phyloP scores from a whole-genome alignment of 2,888 invertebrate species.

The Acanthoscelides obtectus region DNA sequence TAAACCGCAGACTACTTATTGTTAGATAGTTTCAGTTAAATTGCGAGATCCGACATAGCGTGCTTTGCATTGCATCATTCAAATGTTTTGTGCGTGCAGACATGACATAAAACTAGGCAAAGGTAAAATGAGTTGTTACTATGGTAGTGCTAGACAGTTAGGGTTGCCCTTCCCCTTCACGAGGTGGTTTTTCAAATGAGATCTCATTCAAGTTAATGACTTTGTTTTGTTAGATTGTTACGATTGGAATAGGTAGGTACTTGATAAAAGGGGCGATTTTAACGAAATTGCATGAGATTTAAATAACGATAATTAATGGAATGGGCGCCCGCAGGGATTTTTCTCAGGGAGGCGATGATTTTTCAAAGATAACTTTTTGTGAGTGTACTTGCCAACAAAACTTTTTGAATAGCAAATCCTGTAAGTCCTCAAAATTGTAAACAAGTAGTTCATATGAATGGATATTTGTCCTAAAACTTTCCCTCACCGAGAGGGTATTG shows the following conservation, averaged over 20 bases:
- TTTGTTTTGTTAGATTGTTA: background rate
- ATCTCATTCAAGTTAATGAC: background rate
- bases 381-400: too few species aligned
- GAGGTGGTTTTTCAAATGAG: background rate
- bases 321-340: too few species aligned
- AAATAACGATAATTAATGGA: too few species aligned
- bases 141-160: background rate
- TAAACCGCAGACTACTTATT: background rate
- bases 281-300: background rate
- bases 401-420: too few species aligned
- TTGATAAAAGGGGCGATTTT: background rate
- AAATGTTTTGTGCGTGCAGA: slow-evolving; percentile 9
- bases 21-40: background rate
- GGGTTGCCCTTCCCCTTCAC: background rate
- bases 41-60: slow-evolving; percentile 4
- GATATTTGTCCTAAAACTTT: too few species aligned
- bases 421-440: too few species aligned
- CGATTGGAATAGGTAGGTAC: background rate
- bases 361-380: too few species aligned
- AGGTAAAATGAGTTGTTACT: background rate
- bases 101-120: slow-evolving; percentile 15
- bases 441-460: too few species aligned
- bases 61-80: slow-evolving; percentile 11
- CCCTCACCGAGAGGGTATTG: too few species aligned
- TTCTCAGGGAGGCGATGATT: too few species aligned